phyloP scores from a whole-genome alignment of 2,888 invertebrate genomes.

The Aphodius sticticus region DNA sequence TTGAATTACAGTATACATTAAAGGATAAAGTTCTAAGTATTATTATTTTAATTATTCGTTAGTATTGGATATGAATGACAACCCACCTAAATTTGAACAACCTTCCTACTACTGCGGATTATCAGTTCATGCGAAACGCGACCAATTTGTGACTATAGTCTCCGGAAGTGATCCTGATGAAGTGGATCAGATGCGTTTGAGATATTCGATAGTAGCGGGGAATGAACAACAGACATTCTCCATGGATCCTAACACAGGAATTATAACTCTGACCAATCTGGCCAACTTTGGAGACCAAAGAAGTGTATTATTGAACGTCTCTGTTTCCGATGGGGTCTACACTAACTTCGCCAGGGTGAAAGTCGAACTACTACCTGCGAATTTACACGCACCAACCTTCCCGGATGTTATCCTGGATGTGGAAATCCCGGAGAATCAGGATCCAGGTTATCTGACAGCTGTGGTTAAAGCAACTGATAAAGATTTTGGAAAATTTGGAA shows the following conservation, averaged over 20 bases:
- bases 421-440: slow-evolving; percentile 81
- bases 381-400: slow-evolving; percentile 82
- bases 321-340: slow-evolving; percentile 95
- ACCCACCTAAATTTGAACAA: slow-evolving; percentile 86
- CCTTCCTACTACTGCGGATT: slow-evolving; percentile 79
- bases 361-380: slow-evolving; percentile 80
- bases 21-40: too few species aligned
- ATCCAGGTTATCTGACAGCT: slow-evolving; percentile 77
- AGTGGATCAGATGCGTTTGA: slow-evolving; percentile 76
- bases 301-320: slow-evolving; percentile 82
- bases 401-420: slow-evolving; percentile 80
- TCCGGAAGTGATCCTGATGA: slow-evolving; percentile 89
- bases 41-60: slow-evolving; percentile 32
- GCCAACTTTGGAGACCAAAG: slow-evolving; percentile 75
- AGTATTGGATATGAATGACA: slow-evolving; percentile 92
- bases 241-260: slow-evolving; percentile 67
- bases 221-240: slow-evolving; percentile 80
- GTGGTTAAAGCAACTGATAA: slow-evolving; percentile 80
- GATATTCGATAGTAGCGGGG: slow-evolving; percentile 84
- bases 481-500: slow-evolving; percentile 81
- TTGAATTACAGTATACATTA: too few species aligned
- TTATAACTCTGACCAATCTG: slow-evolving; percentile 77
- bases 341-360: slow-evolving; percentile 86
- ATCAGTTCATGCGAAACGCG: slow-evolving; percentile 83
- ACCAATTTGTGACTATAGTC: slow-evolving; percentile 87